Evolutionary conservation across 2,888 invertebrate species (phyloP), one percentile per base, ranked within the genome.

Genomic region (Amphipyra berbera): DNA sequence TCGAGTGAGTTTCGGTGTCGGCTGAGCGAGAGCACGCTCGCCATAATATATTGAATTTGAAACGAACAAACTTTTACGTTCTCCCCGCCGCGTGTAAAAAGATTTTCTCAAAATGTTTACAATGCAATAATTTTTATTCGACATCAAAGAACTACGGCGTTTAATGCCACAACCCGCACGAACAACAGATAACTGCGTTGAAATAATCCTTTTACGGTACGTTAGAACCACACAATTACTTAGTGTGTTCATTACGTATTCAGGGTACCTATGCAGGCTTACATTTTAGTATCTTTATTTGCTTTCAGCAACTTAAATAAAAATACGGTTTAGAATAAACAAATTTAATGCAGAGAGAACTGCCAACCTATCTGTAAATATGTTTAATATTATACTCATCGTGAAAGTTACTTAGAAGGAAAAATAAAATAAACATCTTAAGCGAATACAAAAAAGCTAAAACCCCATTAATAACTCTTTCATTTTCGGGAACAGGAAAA

Each of bases 41-140:
- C 93, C 90, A 89, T 94, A 95, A 94, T 94, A 95, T 94, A 95
- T 95, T 95, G 94, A 94, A 95, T 95, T 93, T 93, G 93, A 94
- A 95, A 93, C 93, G 94, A 93, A 94, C 92, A 94, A 95, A 94
- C 91, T 95, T 94, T 93, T 86, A 87, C 92, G 90, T 92, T 90
- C 89, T 86, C 86, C 83, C 83, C 84, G 87, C 88, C 87, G 88
- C 88, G 86, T 90, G 90, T 92, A 92, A 93, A 93, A 93, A 92
- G 92, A 93, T 94, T 93, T 91, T 87, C 90, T 84, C 83, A 87
- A 88, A 93, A 91, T 93, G 90, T 91, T 93, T 91, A 90, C 90
- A 89, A 91, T 91, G 88, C 90, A 89, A 90, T 91, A 88, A 88
- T 90, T 91, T 91, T 88, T 86, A 88, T 89, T 85, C 75, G 82